phyloP scores from a whole-genome alignment of 2,797 vertebrate species.

The Lacerta viridis region DNA sequence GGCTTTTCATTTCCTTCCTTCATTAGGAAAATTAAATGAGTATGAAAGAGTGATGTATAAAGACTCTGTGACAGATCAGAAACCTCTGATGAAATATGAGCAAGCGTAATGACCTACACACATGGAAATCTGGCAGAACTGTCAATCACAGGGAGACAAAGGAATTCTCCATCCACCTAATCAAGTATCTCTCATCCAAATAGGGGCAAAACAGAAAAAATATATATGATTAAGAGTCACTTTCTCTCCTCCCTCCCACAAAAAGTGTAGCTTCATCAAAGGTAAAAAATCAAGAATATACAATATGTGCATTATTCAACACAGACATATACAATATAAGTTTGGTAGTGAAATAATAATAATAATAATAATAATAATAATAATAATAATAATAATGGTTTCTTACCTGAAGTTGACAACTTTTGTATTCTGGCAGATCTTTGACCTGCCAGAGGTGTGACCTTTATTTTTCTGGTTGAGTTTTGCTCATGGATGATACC shows the following conservation, averaged over 20 bases:
- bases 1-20: slow-evolving; percentile 32
- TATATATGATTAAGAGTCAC: rapidly evolving
- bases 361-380: too few species aligned
- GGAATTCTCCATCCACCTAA: slow-evolving; percentile 4
- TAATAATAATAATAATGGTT: too few species aligned
- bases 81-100: slow-evolving; percentile 17
- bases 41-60: slow-evolving; percentile 26
- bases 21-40: slow-evolving; percentile 48
- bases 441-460: too few species aligned
- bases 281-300: too few species aligned
- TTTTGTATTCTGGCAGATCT: too few species aligned
- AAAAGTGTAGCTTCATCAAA: not conserved
- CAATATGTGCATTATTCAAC: too few species aligned
- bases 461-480: too few species aligned
- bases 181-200: not conserved
- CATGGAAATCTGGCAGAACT: slow-evolving; percentile 12
- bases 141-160: not conserved
- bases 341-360: too few species aligned
- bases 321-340: too few species aligned
- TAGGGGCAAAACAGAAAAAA: not conserved
- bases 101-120: slow-evolving; percentile 2
- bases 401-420: too few species aligned
- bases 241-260: not conserved
- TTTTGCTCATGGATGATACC: too few species aligned
- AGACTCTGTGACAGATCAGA: slow-evolving; percentile 36